Evolutionary conservation across 1,140 invertebrate genomes (phyloP).

Genomic region (Papilio polytes): DNA sequence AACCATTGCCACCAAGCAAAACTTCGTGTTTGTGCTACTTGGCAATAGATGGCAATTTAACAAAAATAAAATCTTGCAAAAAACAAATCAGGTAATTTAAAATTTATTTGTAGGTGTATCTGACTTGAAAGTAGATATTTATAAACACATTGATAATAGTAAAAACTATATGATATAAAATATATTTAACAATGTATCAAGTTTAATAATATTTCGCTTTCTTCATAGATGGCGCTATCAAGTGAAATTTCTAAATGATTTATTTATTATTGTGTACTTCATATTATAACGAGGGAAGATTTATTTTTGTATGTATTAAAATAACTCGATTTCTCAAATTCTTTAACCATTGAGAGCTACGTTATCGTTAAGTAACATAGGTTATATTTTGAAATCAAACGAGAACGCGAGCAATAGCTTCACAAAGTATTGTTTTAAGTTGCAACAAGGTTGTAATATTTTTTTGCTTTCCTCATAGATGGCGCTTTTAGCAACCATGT

Average conservation of each 20-base stretch:
- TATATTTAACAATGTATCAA: no score
- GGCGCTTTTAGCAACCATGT: not conserved
- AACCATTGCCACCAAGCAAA: not conserved
- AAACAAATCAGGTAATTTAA: no score
- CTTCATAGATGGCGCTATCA: not conserved
- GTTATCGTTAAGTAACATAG: no score
- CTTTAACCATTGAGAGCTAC: no score
- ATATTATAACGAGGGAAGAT: no score
- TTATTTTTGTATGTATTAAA: no score
- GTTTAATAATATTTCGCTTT: not conserved
- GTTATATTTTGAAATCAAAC: no score
- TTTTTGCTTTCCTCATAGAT: not conserved
- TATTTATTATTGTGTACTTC: no score
- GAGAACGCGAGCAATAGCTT: no score
- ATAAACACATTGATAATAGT: not conserved
- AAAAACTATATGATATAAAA: not conserved
- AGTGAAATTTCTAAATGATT: no score
- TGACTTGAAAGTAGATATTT: not conserved
- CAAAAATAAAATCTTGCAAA: not conserved
- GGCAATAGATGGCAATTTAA: not conserved
- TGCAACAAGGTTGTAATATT: not conserved
- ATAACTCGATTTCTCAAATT: no score
- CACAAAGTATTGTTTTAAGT: no score
- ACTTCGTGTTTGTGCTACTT: not conserved
- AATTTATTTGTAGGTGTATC: not conserved